Conservation (phyloP, 2,797 vertebrate species). For the Syndactyla subalaris region DNA sequence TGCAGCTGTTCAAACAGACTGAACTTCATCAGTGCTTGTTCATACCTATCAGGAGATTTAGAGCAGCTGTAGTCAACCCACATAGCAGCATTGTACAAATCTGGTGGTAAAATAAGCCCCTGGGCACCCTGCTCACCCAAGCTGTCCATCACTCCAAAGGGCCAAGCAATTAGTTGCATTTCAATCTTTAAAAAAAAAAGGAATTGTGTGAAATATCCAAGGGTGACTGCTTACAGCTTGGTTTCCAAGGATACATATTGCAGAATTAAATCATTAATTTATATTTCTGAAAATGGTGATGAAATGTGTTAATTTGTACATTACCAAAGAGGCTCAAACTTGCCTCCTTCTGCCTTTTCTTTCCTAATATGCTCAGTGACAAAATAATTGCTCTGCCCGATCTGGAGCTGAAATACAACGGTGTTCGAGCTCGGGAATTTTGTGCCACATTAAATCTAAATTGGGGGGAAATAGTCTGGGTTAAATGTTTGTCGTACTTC, state of each 20-base stretch:
- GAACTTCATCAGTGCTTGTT: slow-evolving; percentile 33
- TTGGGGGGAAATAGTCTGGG: neutral
- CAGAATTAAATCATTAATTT: slow-evolving; percentile 56
- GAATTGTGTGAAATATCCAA: neutral
- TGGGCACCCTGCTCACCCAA: neutral
- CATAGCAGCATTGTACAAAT: neutral
- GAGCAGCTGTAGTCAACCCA: slow-evolving; percentile 26
- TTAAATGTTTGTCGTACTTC: neutral
- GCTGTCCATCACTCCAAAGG: slow-evolving; percentile 49
- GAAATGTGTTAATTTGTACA: slow-evolving; percentile 54
- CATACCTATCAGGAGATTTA: slow-evolving; percentile 36
- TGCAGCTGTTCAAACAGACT: slow-evolving; percentile 71
- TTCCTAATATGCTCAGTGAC: neutral
- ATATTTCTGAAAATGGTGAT: slow-evolving; percentile 42
- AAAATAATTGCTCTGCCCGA: slow-evolving; percentile 16
- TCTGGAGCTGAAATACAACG: neutral
- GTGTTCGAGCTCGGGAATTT: neutral
- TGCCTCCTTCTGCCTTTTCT: slow-evolving; percentile 20
- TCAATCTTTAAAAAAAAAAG: neutral
- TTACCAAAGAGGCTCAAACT: slow-evolving; percentile 11
- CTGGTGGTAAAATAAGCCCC: slow-evolving; percentile 24
- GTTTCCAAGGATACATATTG: slow-evolving; percentile 50
- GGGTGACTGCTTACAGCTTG: slow-evolving; percentile 15
- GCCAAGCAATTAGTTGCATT: slow-evolving; percentile 52
- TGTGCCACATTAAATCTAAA: neutral